A percentile compares a stretch with the other conserved stretches of the same genome.
phyloP scores from a whole-genome alignment of 2,797 vertebrate species.

The Psittacula derbiana region DNA sequence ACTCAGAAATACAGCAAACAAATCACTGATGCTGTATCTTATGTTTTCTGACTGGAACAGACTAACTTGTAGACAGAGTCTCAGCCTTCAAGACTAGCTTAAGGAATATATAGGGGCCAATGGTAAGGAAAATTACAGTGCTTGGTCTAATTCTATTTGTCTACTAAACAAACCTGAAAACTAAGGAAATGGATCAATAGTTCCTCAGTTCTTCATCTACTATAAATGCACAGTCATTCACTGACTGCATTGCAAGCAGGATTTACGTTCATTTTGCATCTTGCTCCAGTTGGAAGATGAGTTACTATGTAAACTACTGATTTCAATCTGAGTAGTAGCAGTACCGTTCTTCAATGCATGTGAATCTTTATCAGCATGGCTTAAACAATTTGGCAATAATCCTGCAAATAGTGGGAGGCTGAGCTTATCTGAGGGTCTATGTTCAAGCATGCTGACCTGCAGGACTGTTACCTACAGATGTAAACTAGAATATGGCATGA shows the following conservation, averaged over 20 bases:
- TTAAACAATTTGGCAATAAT: slow-evolving; percentile 35
- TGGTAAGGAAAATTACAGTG: background rate
- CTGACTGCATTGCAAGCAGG: background rate
- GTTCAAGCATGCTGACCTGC: background rate
- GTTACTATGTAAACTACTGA: background rate
- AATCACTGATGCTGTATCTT: background rate
- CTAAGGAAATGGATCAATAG: background rate
- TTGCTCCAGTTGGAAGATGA: background rate
- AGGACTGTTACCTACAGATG: background rate
- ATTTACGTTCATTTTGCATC: background rate
- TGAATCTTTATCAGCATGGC: background rate
- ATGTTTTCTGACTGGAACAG: background rate
- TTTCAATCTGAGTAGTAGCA: background rate
- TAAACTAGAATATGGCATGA: background rate
- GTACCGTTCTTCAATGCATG: background rate
- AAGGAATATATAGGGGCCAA: background rate
- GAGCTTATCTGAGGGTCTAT: background rate
- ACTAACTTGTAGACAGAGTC: background rate
- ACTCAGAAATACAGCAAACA: background rate
- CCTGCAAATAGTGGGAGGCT: background rate
- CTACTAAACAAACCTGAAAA: background rate
- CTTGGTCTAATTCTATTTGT: background rate
- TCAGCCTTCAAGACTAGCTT: background rate
- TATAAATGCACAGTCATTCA: background rate
- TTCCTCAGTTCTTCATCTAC: background rate